phyloP scores from a whole-genome alignment of 2,888 invertebrate species.

The Cheilosia soror region DNA sequence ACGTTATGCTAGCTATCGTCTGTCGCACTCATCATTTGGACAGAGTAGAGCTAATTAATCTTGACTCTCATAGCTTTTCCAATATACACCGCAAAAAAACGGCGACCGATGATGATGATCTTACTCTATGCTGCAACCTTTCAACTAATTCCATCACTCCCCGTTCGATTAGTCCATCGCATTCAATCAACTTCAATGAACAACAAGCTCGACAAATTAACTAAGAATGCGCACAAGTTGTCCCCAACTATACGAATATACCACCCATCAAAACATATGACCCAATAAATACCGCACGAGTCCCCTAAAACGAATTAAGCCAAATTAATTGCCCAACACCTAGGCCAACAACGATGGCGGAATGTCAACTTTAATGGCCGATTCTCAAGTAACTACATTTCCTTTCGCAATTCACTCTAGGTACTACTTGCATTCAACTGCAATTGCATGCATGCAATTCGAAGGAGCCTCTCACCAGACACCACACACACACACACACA shows the following conservation, averaged over 20 bases:
- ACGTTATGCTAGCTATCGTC: too few species aligned
- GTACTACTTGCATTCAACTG: slow-evolving; percentile 46
- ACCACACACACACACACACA: not conserved
- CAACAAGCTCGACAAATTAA: not conserved
- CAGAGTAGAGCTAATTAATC: too few species aligned
- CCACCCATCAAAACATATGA: not conserved
- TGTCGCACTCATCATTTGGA: too few species aligned
- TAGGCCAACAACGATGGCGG: slow-evolving; percentile 46
- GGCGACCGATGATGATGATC: too few species aligned
- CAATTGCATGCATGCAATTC: slow-evolving; percentile 50
- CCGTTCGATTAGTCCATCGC: too few species aligned
- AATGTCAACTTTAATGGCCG: slow-evolving; percentile 70
- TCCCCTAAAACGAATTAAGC: slow-evolving; percentile 58
- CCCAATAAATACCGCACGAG: slow-evolving; percentile 3
- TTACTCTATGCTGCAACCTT: too few species aligned
- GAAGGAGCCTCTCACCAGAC: not conserved
- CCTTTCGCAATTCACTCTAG: slow-evolving; percentile 70
- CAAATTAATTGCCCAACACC: slow-evolving; percentile 69
- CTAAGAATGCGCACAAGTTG: not conserved
- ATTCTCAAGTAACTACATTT: slow-evolving; percentile 73
- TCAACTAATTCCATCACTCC: too few species aligned
- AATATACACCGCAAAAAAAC: too few species aligned
- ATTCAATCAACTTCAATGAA: not conserved
- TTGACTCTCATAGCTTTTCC: too few species aligned
- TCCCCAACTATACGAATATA: not conserved